phyloP scores from a whole-genome alignment of 2,888 invertebrate genomes.

The Sclerodermus sp. region DNA sequence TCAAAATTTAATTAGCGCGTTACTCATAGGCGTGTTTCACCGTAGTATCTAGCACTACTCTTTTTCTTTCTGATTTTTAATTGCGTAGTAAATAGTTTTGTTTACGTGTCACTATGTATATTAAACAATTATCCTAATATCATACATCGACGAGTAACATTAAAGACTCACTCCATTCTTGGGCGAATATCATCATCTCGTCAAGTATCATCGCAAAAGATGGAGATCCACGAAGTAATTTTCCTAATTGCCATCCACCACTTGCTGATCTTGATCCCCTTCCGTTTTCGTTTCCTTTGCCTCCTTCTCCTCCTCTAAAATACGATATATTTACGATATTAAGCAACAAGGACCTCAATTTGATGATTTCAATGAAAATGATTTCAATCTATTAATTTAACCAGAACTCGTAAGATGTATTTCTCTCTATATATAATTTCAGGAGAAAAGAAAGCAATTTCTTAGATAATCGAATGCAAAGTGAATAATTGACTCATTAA shows the following conservation, averaged over 20 bases:
- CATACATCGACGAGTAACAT: slow-evolving; percentile 46
- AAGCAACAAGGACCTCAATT: slow-evolving; percentile 5
- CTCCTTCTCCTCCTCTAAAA: slow-evolving; percentile 28
- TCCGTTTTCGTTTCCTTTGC: slow-evolving; percentile 18
- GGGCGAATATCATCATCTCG: slow-evolving; percentile 1
- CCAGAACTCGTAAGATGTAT: no score
- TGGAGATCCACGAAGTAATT: slow-evolving; percentile 14
- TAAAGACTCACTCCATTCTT: slow-evolving; percentile 22
- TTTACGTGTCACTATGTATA: slow-evolving; percentile 31
- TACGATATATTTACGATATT: slow-evolving; percentile 23
- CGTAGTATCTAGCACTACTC: slow-evolving; percentile 24
- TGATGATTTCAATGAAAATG: no score
- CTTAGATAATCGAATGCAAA: no score
- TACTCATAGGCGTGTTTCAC: slow-evolving; percentile 22
- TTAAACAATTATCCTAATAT: slow-evolving; percentile 51
- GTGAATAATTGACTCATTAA: no score
- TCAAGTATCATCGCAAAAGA: slow-evolving; percentile 1
- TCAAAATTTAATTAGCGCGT: slow-evolving; percentile 14
- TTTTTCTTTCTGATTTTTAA: slow-evolving; percentile 14
- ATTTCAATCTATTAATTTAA: no score
- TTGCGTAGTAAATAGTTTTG: slow-evolving; percentile 26
- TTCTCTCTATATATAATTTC: neutral
- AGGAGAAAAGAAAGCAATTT: no score
- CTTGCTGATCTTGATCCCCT: slow-evolving; percentile 9
- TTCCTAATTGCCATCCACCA: slow-evolving; percentile 3